Evolutionary conservation across 1,140 invertebrate species (phyloP).

Genomic region (Anthonomus grandis): DNA sequence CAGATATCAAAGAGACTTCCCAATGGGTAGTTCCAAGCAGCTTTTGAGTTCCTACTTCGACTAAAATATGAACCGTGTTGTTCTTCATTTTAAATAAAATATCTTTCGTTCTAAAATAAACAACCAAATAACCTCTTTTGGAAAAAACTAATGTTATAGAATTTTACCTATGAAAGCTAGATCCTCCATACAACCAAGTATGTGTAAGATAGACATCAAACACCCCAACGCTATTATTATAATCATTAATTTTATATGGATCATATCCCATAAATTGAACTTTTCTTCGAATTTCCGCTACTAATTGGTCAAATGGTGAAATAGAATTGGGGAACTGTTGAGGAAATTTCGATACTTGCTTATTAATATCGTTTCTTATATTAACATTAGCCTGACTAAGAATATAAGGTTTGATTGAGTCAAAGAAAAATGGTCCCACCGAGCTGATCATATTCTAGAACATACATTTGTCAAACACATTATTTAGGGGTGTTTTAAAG

Average conservation of each 20-base stretch:
- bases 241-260: constrained; percentile 68
- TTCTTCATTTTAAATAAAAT: constrained; percentile 70
- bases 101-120: constrained; percentile 55
- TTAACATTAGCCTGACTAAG: constrained; percentile 71
- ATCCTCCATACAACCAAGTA: constrained; percentile 74
- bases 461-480: background rate
- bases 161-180: constrained; percentile 63
- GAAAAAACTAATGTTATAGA: background rate
- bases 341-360: constrained; percentile 58
- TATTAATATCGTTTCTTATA: constrained; percentile 54
- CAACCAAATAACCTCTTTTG: too few species aligned
- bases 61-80: constrained; percentile 60
- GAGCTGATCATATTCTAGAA: constrained; percentile 62
- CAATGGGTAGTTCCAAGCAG: constrained; percentile 72
- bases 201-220: constrained; percentile 64
- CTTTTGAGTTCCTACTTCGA: constrained; percentile 75
- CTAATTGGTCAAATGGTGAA: constrained; percentile 76
- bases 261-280: constrained; percentile 69
- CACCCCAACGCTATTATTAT: constrained; percentile 65
- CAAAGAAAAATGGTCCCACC: constrained; percentile 75
- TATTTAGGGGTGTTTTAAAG: background rate
- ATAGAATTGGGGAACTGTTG: constrained; percentile 81
- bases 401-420: constrained; percentile 80
- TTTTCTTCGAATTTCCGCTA: constrained; percentile 68
- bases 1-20: constrained; percentile 66